These are phyloP conservation scores for Proterorhinus semilunaris DNA, from an alignment of 2,113 vertebrate genomes.

Conservation along the genomic window DNA sequence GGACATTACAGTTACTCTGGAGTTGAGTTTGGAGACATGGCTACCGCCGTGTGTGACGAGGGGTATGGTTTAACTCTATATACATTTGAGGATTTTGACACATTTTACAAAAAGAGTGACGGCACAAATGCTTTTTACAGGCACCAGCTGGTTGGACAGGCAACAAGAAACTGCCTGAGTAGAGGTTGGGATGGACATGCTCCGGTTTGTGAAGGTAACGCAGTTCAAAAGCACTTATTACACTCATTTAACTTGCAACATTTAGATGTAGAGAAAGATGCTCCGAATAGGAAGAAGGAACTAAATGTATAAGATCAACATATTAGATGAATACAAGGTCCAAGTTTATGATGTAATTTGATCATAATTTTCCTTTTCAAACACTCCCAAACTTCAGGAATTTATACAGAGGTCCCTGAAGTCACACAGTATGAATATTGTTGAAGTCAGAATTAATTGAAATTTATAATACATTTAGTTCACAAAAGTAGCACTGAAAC, in stretches of 20 bases:
- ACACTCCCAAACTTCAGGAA: too few relatives aligned
- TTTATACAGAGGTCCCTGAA: too few relatives aligned
- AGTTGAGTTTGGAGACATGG: slow-evolving; percentile 65
- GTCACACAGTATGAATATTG: too few relatives aligned
- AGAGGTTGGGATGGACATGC: slow-evolving; percentile 69
- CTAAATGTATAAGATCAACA: too few relatives aligned
- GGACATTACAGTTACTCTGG: slow-evolving; percentile 67
- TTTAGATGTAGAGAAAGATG: too few relatives aligned
- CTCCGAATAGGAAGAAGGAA: too few relatives aligned
- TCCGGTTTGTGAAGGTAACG: slow-evolving; percentile 70
- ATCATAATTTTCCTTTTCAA: too few relatives aligned
- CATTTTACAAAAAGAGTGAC: not conserved
- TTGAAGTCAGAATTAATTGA: too few relatives aligned
- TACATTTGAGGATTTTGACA: not conserved
- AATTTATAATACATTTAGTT: too few relatives aligned
- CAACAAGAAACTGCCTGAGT: slow-evolving; percentile 54
- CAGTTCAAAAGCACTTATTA: not conserved
- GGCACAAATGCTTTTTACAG: slow-evolving; percentile 35
- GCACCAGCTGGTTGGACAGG: slow-evolving; percentile 51
- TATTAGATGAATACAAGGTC: too few relatives aligned
- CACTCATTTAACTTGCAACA: not conserved
- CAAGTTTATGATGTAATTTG: too few relatives aligned
- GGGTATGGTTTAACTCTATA: slow-evolving; percentile 47
- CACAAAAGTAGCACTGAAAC: too few relatives aligned
- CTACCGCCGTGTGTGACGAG: slow-evolving; percentile 54